phyloP scores from a whole-genome alignment of 2,113 vertebrate genomes.

The Columbina picui region DNA sequence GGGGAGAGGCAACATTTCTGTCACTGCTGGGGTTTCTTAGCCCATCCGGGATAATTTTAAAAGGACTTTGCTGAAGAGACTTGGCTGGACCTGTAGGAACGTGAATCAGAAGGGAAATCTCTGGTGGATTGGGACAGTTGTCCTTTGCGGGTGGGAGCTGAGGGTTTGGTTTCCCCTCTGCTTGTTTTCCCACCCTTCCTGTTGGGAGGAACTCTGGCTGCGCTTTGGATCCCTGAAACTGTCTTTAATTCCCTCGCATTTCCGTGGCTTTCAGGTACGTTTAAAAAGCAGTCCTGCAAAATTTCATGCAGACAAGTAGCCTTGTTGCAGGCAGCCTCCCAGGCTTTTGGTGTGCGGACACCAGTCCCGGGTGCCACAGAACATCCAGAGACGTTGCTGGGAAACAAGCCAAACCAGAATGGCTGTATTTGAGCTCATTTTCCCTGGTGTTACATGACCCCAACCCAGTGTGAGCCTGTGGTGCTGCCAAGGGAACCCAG shows the following conservation, averaged over 20 bases:
- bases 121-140: background rate
- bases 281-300: background rate
- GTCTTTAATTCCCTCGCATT: background rate
- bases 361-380: background rate
- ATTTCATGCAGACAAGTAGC: background rate
- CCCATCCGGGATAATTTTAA: background rate
- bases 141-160: background rate
- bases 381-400: background rate
- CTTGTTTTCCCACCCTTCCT: background rate
- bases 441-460: background rate
- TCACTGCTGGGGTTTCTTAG: background rate
- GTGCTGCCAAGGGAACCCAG: background rate
- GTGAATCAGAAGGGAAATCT: background rate
- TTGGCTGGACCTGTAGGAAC: background rate
- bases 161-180: background rate
- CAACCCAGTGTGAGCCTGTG: accelerated
- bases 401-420: background rate
- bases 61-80: background rate
- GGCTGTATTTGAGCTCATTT: background rate
- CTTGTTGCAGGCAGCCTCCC: background rate
- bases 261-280: background rate
- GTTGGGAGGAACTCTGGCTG: background rate
- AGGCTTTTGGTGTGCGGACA: background rate
- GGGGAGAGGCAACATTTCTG: background rate
- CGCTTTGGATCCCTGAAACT: background rate